Percentiles rank a stretch among this genome's conserved stretches.
Evolutionary conservation across 1,140 invertebrate genomes (phyloP).

Genomic region (Euwallacea similis): DNA sequence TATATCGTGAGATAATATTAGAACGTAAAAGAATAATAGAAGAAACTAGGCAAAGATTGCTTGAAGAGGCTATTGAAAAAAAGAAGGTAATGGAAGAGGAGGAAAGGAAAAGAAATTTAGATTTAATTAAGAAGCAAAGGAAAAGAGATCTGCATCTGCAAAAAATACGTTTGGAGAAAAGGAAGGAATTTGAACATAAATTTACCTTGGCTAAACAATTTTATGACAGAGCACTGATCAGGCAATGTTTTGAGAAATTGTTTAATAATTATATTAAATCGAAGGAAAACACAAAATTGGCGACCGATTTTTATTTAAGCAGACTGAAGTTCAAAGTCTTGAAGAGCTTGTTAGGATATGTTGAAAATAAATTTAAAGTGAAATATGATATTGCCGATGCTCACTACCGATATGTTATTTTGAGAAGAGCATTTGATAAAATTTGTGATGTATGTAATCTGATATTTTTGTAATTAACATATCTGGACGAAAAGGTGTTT

Average conservation of each 20-base stretch:
- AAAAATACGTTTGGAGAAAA: conserved; percentile 58
- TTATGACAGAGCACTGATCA: conserved; percentile 58
- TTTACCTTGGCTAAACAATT: conserved; percentile 61
- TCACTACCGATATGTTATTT: conserved; percentile 43
- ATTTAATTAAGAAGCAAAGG: conserved; percentile 61
- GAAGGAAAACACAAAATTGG: conserved; percentile 55
- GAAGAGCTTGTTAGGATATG: conserved; percentile 52
- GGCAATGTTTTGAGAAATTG: conserved; percentile 56
- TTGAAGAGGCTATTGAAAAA: conserved; percentile 56
- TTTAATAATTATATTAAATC: conserved; percentile 55
- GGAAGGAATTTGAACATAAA: conserved; percentile 57
- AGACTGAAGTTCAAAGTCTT: conserved; percentile 57
- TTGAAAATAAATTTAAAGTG: conserved; percentile 50
- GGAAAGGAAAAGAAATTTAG: conserved; percentile 60
- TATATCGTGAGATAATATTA: conserved; percentile 63
- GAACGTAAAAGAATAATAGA: conserved; percentile 63
- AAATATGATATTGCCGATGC: conserved; percentile 41
- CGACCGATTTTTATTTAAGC: conserved; percentile 48
- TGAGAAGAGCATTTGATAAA: conserved; percentile 41
- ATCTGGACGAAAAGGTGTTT: not conserved
- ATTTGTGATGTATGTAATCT: conserved; percentile 35
- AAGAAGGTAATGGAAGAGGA: conserved; percentile 62
- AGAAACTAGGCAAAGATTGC: conserved; percentile 60
- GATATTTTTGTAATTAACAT: conserved; percentile 9
- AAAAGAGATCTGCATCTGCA: conserved; percentile 62